Base-by-base conservation (phyloP, 2,113 vertebrate genomes). In the Cettia cetti region DNA sequence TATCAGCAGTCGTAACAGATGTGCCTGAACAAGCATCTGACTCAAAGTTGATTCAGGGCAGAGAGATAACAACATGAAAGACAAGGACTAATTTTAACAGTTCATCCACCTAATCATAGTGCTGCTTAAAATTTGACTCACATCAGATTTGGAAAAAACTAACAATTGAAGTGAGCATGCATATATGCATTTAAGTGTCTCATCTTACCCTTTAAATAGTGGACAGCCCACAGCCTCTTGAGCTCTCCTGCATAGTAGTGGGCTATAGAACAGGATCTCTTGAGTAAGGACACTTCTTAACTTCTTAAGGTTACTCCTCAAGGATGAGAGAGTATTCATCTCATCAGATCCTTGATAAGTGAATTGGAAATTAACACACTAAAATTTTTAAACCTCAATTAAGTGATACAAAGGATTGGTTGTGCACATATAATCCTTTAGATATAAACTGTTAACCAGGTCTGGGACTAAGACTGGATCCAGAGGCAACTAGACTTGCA, bases 11-110 rank as follows among this genome's bases (percentile, higher is more conserved):
- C 53, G 23, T 23, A 80, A 66, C 15, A 30, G 10, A 16, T 40
- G n/a, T 68, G 54, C 35, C n/a, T 82, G 35, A 40, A 82, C 47
- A 21, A 54, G 21, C 6, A 35, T 26, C 30, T 2, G 22, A 15
- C 61, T 69, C 30, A 40, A 47, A 23, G 39, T 7, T 0, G 1
- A 18, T 53, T 66, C 0, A 0, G 8, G 21, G 54, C n/a, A 54
- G 30, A 60, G 39, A 47, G 45, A 57, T 15, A 60, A 28, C 26
- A 56, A 15, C 15, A 15, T 1, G 10, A 69, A 60, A 76, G 30
- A 39, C 10, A 76, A 40, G 12, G 13, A 26, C 11, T 61, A 21
- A 54, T 76, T 54, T 69, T 65, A 31, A 40, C 17, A 47, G 27
- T 61, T 54, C 14, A 47, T 69, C 14, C n/a, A 54, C 37, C 15